These are phyloP conservation scores for Noctuana brunneofusca DNA, from an alignment of 2,888 invertebrate genomes.

Conservation along the genomic window DNA sequence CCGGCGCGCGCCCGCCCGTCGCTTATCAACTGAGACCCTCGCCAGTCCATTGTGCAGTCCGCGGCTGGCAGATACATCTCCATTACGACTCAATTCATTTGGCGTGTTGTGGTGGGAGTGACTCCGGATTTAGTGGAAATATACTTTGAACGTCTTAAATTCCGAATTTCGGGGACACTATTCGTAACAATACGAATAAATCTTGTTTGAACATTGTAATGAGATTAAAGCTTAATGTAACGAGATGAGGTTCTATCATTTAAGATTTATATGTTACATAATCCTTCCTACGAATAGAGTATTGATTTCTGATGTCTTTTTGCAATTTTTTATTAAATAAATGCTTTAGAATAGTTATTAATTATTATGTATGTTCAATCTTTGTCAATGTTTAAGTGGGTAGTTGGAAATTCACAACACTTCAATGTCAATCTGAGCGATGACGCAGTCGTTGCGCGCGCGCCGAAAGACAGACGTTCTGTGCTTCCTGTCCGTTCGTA, in stretches of 20 bases:
- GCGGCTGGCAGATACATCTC: slow-evolving; percentile 40
- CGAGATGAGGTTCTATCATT: not conserved
- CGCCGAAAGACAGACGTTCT: no score
- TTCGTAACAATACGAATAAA: not conserved
- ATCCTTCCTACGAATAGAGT: not conserved
- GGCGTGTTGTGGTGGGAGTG: slow-evolving; percentile 34
- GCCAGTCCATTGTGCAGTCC: slow-evolving; percentile 35
- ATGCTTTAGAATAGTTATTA: no score
- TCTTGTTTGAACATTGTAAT: slow-evolving; percentile 14
- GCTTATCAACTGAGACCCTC: not conserved
- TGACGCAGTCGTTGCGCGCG: no score
- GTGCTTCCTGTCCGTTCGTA: no score
- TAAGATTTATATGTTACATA: not conserved
- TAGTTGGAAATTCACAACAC: no score
- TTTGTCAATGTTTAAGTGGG: no score
- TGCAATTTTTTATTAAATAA: no score
- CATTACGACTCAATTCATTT: slow-evolving; percentile 46
- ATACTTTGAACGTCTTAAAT: slow-evolving; percentile 15
- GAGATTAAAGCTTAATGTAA: slow-evolving; percentile 12
- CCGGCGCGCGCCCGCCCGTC: not conserved
- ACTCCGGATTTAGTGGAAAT: slow-evolving; percentile 34
- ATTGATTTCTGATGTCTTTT: not conserved
- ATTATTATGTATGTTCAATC: no score
- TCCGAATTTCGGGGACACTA: slow-evolving; percentile 1
- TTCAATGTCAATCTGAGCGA: no score